Percentiles rank a stretch among this genome's conserved stretches.
These are phyloP conservation scores for Grus americana DNA, from an alignment of 2,113 vertebrate genomes.

Conservation along the genomic window DNA sequence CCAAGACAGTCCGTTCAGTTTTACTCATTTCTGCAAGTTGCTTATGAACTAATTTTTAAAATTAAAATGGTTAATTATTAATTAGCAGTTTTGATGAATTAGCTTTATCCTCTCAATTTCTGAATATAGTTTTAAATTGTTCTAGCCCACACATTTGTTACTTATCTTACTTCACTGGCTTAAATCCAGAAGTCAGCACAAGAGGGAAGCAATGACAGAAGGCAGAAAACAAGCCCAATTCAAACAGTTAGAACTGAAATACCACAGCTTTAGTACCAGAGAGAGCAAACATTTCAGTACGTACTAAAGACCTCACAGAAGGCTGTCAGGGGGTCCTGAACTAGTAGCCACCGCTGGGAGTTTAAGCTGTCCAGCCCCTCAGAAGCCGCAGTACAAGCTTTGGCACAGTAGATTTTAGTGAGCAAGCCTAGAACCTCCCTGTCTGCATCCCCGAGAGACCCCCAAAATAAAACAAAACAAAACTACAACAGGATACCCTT, in stretches of 20 bases:
- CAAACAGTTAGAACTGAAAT: neutral
- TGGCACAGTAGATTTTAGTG: neutral
- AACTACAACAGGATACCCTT: neutral
- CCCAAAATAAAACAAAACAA: neutral
- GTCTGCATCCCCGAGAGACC: neutral
- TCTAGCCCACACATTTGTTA: neutral
- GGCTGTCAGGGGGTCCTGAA: neutral
- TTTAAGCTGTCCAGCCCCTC: neutral
- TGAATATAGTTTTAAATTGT: neutral
- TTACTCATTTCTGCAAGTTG: neutral
- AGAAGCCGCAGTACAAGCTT: neutral
- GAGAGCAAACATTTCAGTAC: neutral
- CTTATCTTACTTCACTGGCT: neutral
- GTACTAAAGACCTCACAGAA: neutral
- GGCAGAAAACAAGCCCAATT: neutral
- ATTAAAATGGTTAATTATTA: neutral
- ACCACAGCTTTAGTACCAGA: neutral
- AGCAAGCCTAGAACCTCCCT: fast-evolving
- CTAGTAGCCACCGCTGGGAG: neutral
- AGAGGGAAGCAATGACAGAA: neutral
- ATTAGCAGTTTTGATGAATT: neutral
- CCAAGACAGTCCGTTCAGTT: neutral
- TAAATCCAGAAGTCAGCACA: neutral
- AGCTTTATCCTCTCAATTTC: neutral
- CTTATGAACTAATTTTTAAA: neutral